Percentiles rank a stretch among this genome's conserved stretches.
Evolutionary conservation across 2,888 invertebrate genomes (phyloP).

Genomic region (Parthenolecanium corni): DNA sequence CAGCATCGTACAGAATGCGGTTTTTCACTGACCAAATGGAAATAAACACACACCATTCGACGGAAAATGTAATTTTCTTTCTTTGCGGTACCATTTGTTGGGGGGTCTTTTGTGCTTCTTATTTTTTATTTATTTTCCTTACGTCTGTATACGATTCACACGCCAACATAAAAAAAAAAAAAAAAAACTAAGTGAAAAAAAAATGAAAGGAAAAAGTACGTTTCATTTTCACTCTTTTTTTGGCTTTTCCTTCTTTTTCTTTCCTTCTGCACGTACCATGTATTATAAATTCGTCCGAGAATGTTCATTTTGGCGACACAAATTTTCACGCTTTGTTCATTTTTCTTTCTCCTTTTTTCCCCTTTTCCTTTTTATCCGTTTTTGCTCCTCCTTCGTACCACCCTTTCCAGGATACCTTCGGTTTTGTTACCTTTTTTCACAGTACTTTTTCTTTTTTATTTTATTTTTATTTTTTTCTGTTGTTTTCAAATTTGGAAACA

Average conservation of each 20-base stretch:
- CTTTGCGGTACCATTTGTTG: slow-evolving; percentile 18
- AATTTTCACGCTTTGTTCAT: slow-evolving; percentile 4
- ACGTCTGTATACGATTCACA: neutral
- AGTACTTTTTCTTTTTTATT: too few relatives aligned
- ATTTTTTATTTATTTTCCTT: slow-evolving; percentile 1
- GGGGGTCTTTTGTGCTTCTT: slow-evolving; percentile 22
- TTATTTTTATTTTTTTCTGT: too few relatives aligned
- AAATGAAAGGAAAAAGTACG: slow-evolving; percentile 1
- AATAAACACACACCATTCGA: slow-evolving; percentile 22
- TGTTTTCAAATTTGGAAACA: too few relatives aligned
- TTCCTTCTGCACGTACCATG: slow-evolving; percentile 14
- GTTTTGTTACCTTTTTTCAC: too few relatives aligned
- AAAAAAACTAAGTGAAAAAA: too few relatives aligned
- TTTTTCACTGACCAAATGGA: slow-evolving; percentile 18
- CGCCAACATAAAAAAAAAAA: too few relatives aligned
- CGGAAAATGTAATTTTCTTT: slow-evolving; percentile 25
- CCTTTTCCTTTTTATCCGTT: too few relatives aligned
- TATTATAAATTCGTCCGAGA: slow-evolving; percentile 11
- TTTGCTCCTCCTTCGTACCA: too few relatives aligned
- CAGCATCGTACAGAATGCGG: slow-evolving; percentile 19
- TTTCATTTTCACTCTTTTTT: slow-evolving; percentile 9
- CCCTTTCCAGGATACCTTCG: too few relatives aligned
- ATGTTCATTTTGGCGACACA: slow-evolving; percentile 4
- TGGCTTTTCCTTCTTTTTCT: neutral
- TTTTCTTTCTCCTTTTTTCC: too few relatives aligned